phyloP scores from a whole-genome alignment of 2,113 vertebrate species.

The Pangasianodon hypophthalmus region DNA sequence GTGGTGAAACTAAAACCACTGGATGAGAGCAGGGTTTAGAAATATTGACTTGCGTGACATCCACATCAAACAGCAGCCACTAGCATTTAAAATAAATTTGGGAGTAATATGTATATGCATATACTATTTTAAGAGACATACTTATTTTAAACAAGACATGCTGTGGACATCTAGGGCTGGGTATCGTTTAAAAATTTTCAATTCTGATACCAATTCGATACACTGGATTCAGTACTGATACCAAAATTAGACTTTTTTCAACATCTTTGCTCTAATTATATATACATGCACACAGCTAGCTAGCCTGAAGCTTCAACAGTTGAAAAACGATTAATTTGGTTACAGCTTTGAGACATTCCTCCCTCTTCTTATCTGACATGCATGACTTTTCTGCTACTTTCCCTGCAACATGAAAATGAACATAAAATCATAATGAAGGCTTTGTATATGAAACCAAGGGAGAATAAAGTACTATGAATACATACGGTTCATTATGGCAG shows the following conservation, averaged over 20 bases:
- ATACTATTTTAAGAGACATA: neutral
- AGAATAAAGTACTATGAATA: neutral
- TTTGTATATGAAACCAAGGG: neutral
- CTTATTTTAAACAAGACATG: neutral
- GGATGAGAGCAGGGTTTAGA: conserved; percentile 89
- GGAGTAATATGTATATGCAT: neutral
- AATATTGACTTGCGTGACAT: conserved; percentile 98
- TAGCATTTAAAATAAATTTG: neutral
- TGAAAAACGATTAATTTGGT: neutral
- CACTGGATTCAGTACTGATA: neutral
- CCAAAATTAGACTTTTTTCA: neutral
- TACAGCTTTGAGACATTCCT: neutral
- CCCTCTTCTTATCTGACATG: neutral
- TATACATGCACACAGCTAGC: neutral
- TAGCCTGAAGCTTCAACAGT: neutral
- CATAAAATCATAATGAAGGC: no score
- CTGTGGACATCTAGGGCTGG: neutral
- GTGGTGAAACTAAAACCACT: conserved; percentile 81
- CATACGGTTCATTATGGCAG: neutral
- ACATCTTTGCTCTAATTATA: neutral
- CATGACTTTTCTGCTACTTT: neutral
- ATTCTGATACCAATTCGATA: neutral
- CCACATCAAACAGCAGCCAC: conserved; percentile 78
- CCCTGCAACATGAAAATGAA: neutral
- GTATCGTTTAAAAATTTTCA: neutral